Conservation (phyloP, 2,797 vertebrate species). For the Lutjanus argentimaculatus region DNA sequence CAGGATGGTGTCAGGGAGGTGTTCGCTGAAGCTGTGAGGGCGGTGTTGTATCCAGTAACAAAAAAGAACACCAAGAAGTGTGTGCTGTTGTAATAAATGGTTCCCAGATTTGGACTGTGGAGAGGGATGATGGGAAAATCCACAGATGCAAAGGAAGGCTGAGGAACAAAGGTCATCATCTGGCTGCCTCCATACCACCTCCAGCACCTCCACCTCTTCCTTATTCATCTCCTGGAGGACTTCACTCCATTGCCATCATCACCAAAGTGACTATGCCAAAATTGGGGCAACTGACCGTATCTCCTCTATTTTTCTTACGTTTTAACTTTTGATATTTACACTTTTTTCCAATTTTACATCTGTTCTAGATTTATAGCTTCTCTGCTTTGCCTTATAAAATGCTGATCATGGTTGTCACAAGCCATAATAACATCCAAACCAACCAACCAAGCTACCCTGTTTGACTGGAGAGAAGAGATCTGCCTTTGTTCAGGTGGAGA, state of each 20-base stretch:
- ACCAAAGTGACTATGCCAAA: conserved; percentile 83
- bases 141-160: conserved; percentile 67
- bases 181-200: conserved; percentile 54
- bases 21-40: conserved; percentile 93
- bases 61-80: conserved; percentile 95
- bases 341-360: conserved; percentile 72
- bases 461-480: conserved; percentile 84
- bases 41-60: conserved; percentile 92
- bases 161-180: conserved; percentile 61
- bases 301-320: conserved; percentile 75
- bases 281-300: conserved; percentile 72
- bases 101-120: conserved; percentile 73
- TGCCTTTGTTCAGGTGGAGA: conserved; percentile 80
- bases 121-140: conserved; percentile 69
- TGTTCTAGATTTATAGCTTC: conserved; percentile 78
- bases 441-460: conserved; percentile 76
- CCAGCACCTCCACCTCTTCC: conserved; percentile 65
- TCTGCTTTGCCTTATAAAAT: conserved; percentile 80
- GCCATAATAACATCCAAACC: conserved; percentile 76
- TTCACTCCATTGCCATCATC: conserved; percentile 74
- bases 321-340: conserved; percentile 83
- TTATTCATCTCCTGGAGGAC: conserved; percentile 75
- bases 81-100: conserved; percentile 89
- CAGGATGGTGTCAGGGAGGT: conserved; percentile 94
- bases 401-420: conserved; percentile 76